A percentile compares a stretch with the other conserved stretches of the same genome.
These are phyloP conservation scores for Dascyllus trimaculatus DNA, from an alignment of 2,113 vertebrate species.

Conservation along the genomic window DNA sequence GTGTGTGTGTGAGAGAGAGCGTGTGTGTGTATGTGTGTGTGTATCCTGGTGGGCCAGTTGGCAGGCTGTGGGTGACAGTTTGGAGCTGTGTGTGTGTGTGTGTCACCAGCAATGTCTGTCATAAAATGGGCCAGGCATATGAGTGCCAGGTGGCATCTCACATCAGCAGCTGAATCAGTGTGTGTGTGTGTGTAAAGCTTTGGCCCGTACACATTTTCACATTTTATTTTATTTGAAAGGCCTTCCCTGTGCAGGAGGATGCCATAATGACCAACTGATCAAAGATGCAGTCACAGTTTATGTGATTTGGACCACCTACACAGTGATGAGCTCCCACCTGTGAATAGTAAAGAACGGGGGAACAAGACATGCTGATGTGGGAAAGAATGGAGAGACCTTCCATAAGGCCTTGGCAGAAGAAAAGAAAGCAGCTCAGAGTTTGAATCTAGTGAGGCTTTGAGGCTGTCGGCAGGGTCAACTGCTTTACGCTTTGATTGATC, in stretches of 20 bases:
- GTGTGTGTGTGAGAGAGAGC: not conserved
- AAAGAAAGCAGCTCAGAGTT: constrained; percentile 9
- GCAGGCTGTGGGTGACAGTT: constrained; percentile 55
- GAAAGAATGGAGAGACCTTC: constrained; percentile 24
- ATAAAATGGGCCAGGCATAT: constrained; percentile 56
- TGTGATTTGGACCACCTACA: constrained; percentile 25
- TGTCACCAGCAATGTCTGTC: constrained; percentile 54
- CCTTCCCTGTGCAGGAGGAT: constrained; percentile 14
- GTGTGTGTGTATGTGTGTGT: constrained; percentile 10
- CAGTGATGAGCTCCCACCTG: constrained; percentile 12
- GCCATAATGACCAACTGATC: constrained; percentile 37
- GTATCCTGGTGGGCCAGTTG: constrained; percentile 45
- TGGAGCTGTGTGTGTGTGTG: constrained; percentile 48
- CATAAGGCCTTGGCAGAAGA: constrained; percentile 24
- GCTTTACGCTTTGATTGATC: not conserved
- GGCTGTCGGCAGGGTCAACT: constrained; percentile 6
- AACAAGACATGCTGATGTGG: constrained; percentile 22
- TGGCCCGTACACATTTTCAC: constrained; percentile 12
- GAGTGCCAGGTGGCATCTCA: constrained; percentile 72
- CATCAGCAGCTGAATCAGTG: constrained; percentile 48
- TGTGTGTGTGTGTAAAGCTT: constrained; percentile 27
- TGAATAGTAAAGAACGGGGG: not conserved
- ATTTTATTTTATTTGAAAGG: constrained; percentile 36
- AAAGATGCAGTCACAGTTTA: constrained; percentile 28
- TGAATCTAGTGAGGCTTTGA: constrained; percentile 13